These are phyloP conservation scores for Colinus virginianus DNA, from an alignment of 2,113 vertebrate genomes.

Conservation along the genomic window DNA sequence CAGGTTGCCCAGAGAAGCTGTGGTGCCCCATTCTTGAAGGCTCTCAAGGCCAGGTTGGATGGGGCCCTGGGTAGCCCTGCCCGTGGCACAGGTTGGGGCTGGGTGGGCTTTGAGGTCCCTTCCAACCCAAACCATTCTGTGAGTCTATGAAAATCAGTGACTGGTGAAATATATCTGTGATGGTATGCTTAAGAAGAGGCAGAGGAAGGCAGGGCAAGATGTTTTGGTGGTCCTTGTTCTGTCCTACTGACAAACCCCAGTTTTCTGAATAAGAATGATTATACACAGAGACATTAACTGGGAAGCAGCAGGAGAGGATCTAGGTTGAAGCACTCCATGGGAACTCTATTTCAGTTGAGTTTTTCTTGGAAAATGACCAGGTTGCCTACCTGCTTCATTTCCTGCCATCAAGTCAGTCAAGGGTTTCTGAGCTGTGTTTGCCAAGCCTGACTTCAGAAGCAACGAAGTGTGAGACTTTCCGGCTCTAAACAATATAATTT, in stretches of 20 bases:
- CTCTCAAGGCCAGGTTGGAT: neutral
- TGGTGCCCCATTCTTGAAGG: neutral
- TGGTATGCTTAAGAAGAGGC: neutral
- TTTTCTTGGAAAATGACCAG: slow-evolving; percentile 12
- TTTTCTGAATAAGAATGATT: neutral
- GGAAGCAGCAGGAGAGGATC: neutral
- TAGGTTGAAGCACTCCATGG: neutral
- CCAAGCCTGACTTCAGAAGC: neutral
- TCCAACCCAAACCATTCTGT: neutral
- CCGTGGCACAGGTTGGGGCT: neutral
- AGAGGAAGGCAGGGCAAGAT: neutral
- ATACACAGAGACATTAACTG: neutral
- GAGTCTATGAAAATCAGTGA: neutral
- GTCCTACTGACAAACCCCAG: neutral
- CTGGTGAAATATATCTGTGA: neutral
- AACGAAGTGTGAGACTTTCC: slow-evolving; percentile 16
- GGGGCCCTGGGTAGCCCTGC: neutral
- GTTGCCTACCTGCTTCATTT: slow-evolving; percentile 32
- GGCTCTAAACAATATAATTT: neutral
- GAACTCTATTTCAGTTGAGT: neutral
- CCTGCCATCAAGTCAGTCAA: neutral
- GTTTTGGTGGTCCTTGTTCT: neutral
- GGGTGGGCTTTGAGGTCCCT: neutral
- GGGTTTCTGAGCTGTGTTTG: neutral
- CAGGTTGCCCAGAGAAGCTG: neutral